Conservation (phyloP, 2,888 invertebrate species). For the Stomorhina lunata region DNA sequence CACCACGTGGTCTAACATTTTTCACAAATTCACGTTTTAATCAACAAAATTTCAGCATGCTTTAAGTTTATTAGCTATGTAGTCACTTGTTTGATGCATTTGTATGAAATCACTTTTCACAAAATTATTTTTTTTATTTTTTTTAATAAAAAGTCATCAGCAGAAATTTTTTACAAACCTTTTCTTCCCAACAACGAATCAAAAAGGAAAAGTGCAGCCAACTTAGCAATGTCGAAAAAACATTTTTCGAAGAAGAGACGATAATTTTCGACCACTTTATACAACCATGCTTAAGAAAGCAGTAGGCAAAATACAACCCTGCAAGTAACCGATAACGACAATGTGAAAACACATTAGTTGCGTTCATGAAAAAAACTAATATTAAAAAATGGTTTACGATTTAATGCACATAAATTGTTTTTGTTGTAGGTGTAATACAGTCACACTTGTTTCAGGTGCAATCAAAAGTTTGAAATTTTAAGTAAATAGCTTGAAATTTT, state of each 20-base stretch:
- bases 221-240: constrained; percentile 70
- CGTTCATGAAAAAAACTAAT: too few species aligned
- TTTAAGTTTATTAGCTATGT: neutral
- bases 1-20: constrained; percentile 56
- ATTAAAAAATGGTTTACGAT: neutral
- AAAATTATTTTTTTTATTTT: neutral
- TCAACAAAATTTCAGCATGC: neutral
- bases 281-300: constrained; percentile 68
- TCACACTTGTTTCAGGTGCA: too few species aligned
- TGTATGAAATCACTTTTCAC: neutral
- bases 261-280: constrained; percentile 21
- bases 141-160: constrained; percentile 1
- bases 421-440: too few species aligned
- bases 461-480: too few species aligned
- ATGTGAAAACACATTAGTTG: too few species aligned
- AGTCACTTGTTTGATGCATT: neutral
- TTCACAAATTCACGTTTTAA: neutral
- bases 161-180: constrained; percentile 72
- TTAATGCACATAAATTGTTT: neutral
- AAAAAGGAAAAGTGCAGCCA: constrained; percentile 77
- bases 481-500: too few species aligned
- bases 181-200: constrained; percentile 77
- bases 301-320: constrained; percentile 46
- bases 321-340: neutral
- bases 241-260: constrained; percentile 33